Conservation (phyloP, 37 sponge, comb jelly and placozoan genomes). For the Lycopodina hypogea region DNA sequence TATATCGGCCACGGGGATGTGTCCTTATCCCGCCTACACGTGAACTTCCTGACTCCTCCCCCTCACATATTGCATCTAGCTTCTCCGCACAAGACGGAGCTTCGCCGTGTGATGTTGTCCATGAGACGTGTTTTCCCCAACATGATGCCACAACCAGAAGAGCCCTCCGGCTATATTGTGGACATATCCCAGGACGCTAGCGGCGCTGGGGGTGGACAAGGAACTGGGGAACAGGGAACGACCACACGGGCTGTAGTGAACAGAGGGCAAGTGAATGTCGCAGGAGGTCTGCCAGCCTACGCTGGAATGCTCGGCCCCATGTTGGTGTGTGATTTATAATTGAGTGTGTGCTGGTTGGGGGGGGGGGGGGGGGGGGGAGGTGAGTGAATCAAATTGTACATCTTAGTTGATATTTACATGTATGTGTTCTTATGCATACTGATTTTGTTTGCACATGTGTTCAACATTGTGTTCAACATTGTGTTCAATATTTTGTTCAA, state of each 20-base stretch:
- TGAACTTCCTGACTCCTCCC: constrained; percentile 15
- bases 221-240: not conserved
- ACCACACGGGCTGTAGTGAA: constrained; percentile 14
- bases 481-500: too few species aligned
- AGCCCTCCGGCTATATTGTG: constrained; percentile 30
- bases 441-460: too few species aligned
- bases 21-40: constrained; percentile 32
- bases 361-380: constrained; percentile 14
- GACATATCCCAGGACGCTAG: constrained; percentile 18
- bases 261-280: not conserved
- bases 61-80: constrained; percentile 14
- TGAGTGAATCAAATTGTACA: not conserved
- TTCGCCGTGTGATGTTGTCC: constrained; percentile 27
- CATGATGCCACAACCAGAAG: not conserved
- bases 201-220: not conserved
- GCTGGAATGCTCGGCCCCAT: not conserved
- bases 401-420: too few species aligned
- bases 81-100: constrained; percentile 25
- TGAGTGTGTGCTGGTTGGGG: constrained; percentile 1
- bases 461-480: too few species aligned
- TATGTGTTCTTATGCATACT: too few species aligned
- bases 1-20: constrained; percentile 41
- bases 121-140: constrained; percentile 6
- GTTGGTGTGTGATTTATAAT: not conserved
- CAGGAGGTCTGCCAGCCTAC: not conserved